phyloP scores from a whole-genome alignment of 2,888 invertebrate species.

The Gymnocheta viridis region DNA sequence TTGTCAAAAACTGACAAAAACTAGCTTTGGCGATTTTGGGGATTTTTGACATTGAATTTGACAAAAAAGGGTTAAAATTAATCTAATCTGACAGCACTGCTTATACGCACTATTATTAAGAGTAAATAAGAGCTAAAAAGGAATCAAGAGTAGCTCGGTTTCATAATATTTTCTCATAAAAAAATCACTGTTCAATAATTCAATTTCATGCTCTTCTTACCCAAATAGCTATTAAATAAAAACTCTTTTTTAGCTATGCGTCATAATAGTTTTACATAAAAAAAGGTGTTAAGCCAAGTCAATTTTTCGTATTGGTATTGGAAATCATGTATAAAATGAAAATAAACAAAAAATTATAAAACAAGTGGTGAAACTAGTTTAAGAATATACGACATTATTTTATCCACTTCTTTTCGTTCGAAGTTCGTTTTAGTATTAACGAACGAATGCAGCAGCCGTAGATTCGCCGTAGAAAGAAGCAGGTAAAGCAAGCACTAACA shows the following conservation, averaged over 20 bases:
- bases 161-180: not conserved
- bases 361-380: conserved; percentile 69
- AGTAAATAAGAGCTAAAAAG: not conserved
- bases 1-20: no score
- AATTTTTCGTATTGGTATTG: conserved; percentile 47
- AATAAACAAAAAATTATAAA: conserved; percentile 29
- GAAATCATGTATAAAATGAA: conserved; percentile 39
- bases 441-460: not conserved
- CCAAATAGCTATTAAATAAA: not conserved
- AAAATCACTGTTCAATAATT: not conserved
- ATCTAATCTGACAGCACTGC: no score
- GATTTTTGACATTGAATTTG: no score
- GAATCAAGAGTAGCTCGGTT: no score
- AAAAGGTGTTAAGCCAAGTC: conserved; percentile 62
- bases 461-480: not conserved
- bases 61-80: no score
- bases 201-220: not conserved
- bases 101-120: not conserved
- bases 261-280: conserved; percentile 38
- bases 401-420: conserved; percentile 27
- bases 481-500: conserved; percentile 44
- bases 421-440: conserved; percentile 16
- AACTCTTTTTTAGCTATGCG: conserved; percentile 33
- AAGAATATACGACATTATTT: conserved; percentile 45
- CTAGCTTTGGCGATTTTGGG: no score